Conservation (phyloP, 1,140 invertebrate species). For the Drosophila nigrodunni region DNA sequence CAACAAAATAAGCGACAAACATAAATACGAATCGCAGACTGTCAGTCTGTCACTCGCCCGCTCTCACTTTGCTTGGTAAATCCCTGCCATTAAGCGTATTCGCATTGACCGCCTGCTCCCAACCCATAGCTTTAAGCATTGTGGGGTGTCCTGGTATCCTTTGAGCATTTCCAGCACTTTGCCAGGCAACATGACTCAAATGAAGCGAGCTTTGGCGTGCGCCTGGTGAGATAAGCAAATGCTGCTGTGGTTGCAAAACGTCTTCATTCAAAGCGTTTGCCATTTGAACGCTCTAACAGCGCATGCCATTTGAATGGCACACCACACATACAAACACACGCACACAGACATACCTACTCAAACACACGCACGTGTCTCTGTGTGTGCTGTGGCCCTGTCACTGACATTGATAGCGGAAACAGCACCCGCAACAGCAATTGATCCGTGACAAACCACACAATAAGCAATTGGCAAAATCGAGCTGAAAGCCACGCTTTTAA, state of each 20-base stretch:
- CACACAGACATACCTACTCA: not conserved
- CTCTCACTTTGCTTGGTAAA: slow-evolving; percentile 53
- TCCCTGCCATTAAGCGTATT: slow-evolving; percentile 70
- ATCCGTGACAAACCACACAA: slow-evolving; percentile 54
- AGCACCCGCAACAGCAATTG: slow-evolving; percentile 44
- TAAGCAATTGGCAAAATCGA: slow-evolving; percentile 41
- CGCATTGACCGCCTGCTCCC: slow-evolving; percentile 2
- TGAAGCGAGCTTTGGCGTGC: slow-evolving; percentile 74
- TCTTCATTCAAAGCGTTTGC: slow-evolving; percentile 65
- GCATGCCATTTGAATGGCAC: slow-evolving; percentile 75
- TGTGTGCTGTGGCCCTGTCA: slow-evolving; percentile 27
- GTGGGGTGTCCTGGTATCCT: slow-evolving; percentile 49
- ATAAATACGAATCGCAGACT: slow-evolving; percentile 64
- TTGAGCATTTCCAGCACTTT: slow-evolving; percentile 54
- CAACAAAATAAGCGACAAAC: slow-evolving; percentile 70
- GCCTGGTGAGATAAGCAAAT: slow-evolving; percentile 73
- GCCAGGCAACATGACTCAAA: slow-evolving; percentile 54
- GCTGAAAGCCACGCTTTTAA: slow-evolving; percentile 23
- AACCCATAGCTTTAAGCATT: slow-evolving; percentile 18
- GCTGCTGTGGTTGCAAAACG: slow-evolving; percentile 61
- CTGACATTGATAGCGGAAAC: slow-evolving; percentile 69
- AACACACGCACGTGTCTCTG: slow-evolving; percentile 18
- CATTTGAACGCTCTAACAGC: slow-evolving; percentile 76
- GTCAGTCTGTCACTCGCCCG: slow-evolving; percentile 13
- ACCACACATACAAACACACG: slow-evolving; percentile 4